Evolutionary conservation across 2,797 vertebrate species (phyloP).

Genomic region (Rhynchonycteris naso): DNA sequence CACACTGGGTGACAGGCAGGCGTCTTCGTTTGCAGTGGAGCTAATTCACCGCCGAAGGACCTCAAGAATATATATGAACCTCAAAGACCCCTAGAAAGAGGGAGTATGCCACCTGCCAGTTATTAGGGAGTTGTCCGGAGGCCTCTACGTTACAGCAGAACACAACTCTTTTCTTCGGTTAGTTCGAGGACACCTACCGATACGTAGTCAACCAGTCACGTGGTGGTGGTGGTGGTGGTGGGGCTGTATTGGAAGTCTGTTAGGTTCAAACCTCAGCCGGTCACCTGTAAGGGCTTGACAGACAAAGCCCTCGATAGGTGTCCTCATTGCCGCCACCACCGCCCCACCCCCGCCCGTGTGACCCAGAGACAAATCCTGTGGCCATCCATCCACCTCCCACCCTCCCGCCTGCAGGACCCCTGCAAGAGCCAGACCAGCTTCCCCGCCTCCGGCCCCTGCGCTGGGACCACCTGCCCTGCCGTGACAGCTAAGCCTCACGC

Average conservation of each 20-base stretch:
- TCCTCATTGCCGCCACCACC: not conserved
- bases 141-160: not conserved
- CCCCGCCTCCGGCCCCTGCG: not conserved
- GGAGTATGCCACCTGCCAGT: too few relatives aligned
- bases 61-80: not conserved
- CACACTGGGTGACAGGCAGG: not conserved
- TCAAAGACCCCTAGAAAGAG: not conserved
- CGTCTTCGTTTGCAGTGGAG: not conserved
- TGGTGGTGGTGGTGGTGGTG: too few relatives aligned
- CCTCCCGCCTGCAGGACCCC: fast-evolving
- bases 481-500: too few relatives aligned
- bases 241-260: not conserved
- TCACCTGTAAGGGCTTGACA: not conserved
- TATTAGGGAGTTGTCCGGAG: not conserved
- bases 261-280: not conserved
- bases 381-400: not conserved
- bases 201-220: not conserved
- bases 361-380: not conserved
- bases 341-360: too few relatives aligned
- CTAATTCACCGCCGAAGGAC: not conserved
- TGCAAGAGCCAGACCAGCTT: not conserved
- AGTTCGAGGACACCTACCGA: not conserved
- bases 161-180: not conserved
- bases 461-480: too few relatives aligned
- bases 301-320: not conserved